These are phyloP conservation scores for Drosophila meridionalis DNA, from an alignment of 2,888 invertebrate species.

Conservation along the genomic window DNA sequence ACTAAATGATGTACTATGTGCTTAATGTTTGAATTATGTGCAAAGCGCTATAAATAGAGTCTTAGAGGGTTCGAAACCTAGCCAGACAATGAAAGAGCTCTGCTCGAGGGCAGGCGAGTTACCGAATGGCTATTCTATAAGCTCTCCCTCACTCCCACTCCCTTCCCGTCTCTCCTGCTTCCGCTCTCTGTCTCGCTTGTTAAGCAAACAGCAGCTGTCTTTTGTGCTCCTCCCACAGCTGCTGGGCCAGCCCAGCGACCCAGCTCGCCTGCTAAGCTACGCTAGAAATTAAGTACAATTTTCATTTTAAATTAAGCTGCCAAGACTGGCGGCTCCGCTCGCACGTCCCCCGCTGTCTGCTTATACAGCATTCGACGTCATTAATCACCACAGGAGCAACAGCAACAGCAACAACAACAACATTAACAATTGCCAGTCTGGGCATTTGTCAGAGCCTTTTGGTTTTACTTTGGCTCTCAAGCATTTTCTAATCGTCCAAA, in stretches of 20 bases:
- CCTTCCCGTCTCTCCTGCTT: background rate
- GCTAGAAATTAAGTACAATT: slow-evolving; percentile 78
- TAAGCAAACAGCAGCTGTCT: slow-evolving; percentile 52
- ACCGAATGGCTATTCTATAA: slow-evolving; percentile 50
- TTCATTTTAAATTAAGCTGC: slow-evolving; percentile 79
- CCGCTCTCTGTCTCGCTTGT: slow-evolving; percentile 16
- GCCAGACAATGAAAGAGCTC: slow-evolving; percentile 50
- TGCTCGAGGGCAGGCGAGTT: slow-evolving; percentile 24
- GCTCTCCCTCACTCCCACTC: slow-evolving; percentile 12
- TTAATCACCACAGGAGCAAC: slow-evolving; percentile 72
- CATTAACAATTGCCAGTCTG: slow-evolving; percentile 52
- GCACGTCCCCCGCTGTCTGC: slow-evolving; percentile 31
- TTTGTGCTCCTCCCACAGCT: slow-evolving; percentile 21
- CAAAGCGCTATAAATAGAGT: slow-evolving; percentile 51
- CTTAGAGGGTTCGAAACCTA: slow-evolving; percentile 6
- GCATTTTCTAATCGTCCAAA: slow-evolving; percentile 74
- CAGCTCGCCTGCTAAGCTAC: slow-evolving; percentile 33
- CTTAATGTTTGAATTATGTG: slow-evolving; percentile 36
- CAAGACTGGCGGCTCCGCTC: slow-evolving; percentile 46
- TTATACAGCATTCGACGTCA: slow-evolving; percentile 70
- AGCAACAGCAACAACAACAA: slow-evolving; percentile 43
- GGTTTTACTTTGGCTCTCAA: slow-evolving; percentile 66
- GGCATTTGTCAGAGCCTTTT: slow-evolving; percentile 78
- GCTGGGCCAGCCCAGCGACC: slow-evolving; percentile 32
- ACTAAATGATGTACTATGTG: slow-evolving; percentile 23